A percentile compares a stretch with the other conserved stretches of the same genome.
phyloP scores from a whole-genome alignment of 2,113 vertebrate species.

The Rhea pennata region DNA sequence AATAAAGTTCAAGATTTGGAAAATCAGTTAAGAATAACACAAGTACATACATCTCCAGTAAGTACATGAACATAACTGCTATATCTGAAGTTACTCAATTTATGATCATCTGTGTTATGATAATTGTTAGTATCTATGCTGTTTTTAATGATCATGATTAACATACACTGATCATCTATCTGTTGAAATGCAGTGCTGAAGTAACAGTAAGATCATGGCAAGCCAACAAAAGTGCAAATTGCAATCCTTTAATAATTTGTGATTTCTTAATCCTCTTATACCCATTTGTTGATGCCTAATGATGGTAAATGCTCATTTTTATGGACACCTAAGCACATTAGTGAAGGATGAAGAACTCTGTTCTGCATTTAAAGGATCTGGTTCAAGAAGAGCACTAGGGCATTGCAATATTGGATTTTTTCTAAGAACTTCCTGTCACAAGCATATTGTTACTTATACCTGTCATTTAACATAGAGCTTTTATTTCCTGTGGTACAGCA shows the following conservation, averaged over 20 bases:
- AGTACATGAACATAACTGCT: slow-evolving; percentile 58
- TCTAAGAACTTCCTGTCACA: background rate
- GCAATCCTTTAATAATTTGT: background rate
- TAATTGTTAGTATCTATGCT: background rate
- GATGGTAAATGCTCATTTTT: background rate
- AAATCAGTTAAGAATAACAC: slow-evolving; percentile 89
- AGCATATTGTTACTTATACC: background rate
- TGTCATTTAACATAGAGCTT: background rate
- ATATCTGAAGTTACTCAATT: background rate
- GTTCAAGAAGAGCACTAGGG: background rate
- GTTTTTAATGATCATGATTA: background rate
- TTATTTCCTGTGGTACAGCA: too few species aligned
- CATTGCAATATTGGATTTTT: background rate
- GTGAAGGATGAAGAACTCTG: background rate
- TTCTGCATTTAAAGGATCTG: background rate
- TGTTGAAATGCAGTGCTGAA: background rate
- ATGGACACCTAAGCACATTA: background rate
- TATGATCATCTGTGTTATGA: background rate
- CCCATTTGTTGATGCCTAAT: background rate
- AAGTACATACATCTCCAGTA: slow-evolving; percentile 85
- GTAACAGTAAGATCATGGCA: background rate
- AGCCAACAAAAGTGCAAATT: background rate
- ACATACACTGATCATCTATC: background rate
- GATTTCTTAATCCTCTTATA: background rate
- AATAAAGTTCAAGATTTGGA: slow-evolving; percentile 94